Percentiles rank a stretch among this genome's conserved stretches.
Conservation (phyloP, 1,140 invertebrate genomes). For the Probaryconus sp. region DNA sequence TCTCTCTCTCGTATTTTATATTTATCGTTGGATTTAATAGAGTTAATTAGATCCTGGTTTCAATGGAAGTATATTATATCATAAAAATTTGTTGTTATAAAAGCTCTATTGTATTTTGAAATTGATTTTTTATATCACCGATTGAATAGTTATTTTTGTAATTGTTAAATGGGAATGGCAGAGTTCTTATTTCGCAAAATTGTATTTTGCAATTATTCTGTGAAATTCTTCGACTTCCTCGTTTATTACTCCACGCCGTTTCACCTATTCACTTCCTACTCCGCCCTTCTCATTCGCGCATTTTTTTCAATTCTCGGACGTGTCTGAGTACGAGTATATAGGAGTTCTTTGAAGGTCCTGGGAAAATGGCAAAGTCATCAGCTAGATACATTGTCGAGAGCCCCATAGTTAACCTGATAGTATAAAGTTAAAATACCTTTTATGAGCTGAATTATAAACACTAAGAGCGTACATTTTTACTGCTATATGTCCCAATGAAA, state of each 20-base stretch:
- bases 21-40: too few relatives aligned
- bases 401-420: slow-evolving; percentile 7
- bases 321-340: slow-evolving; percentile 25
- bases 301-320: slow-evolving; percentile 31
- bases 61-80: too few relatives aligned
- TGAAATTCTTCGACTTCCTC: slow-evolving; percentile 13
- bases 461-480: too few relatives aligned
- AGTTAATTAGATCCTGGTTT: too few relatives aligned
- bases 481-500: too few relatives aligned
- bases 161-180: too few relatives aligned
- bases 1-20: too few relatives aligned
- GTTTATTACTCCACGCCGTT: slow-evolving; percentile 39
- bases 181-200: slow-evolving; percentile 18
- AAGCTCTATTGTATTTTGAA: too few relatives aligned
- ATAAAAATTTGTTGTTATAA: too few relatives aligned
- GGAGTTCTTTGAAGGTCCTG: slow-evolving; percentile 51
- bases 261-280: slow-evolving; percentile 57
- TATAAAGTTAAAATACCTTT: not conserved
- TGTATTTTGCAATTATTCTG: slow-evolving; percentile 33
- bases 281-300: slow-evolving; percentile 53
- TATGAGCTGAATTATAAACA: not conserved
- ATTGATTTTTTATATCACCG: too few relatives aligned
- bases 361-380: slow-evolving; percentile 56
- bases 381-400: slow-evolving; percentile 16
- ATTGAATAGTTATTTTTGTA: too few relatives aligned